phyloP scores from a whole-genome alignment of 2,888 invertebrate genomes.

The Baccha elongata region DNA sequence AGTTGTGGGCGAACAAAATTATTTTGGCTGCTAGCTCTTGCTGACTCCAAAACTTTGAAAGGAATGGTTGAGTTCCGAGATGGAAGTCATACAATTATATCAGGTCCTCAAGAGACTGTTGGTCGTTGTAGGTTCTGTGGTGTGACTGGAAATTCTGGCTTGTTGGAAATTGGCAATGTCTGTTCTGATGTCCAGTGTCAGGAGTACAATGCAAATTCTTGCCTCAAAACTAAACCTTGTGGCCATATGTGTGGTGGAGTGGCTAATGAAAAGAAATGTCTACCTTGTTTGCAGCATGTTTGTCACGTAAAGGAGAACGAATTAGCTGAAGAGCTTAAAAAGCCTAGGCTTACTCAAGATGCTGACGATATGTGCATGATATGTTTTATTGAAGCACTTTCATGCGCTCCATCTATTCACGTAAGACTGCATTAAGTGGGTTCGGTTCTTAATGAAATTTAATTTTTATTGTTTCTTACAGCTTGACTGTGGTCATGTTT shows the following conservation, averaged over 20 bases:
- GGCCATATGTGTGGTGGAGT: conserved; percentile 98
- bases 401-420: conserved; percentile 96
- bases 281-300: conserved; percentile 95
- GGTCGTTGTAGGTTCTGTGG: conserved; percentile 97
- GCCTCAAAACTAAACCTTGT: conserved; percentile 91
- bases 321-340: conserved; percentile 78
- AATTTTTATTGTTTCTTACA: too few species aligned
- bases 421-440: conserved; percentile 80
- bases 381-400: conserved; percentile 98
- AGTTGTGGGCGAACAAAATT: conserved; percentile 97
- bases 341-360: conserved; percentile 91
- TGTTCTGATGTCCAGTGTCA: conserved; percentile 97
- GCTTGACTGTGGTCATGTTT: conserved; percentile 97
- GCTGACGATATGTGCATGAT: conserved; percentile 99
- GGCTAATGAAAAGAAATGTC: conserved; percentile 90
- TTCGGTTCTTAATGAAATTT: background rate
- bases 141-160: conserved; percentile 90
- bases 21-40: conserved; percentile 96
- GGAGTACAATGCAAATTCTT: conserved; percentile 87
- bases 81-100: conserved; percentile 84
- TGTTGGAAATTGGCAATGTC: conserved; percentile 95
- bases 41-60: conserved; percentile 96
- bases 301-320: conserved; percentile 84
- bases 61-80: conserved; percentile 95
- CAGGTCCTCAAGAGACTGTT: conserved; percentile 82